phyloP scores from a whole-genome alignment of 2,797 vertebrate genomes.

The Pelobates cultripes region DNA sequence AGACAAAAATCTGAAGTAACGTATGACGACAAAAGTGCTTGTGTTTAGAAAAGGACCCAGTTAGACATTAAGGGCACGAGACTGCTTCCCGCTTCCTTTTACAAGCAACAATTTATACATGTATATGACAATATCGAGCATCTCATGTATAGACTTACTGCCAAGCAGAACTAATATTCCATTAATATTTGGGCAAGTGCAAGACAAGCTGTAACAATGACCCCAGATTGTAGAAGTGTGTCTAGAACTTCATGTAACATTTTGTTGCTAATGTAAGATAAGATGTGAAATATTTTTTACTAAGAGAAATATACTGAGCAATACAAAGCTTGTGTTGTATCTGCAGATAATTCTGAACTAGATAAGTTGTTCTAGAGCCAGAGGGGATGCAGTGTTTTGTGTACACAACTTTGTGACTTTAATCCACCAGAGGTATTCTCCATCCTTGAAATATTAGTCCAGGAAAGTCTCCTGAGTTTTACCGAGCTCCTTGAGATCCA shows the following conservation, averaged over 20 bases:
- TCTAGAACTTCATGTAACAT: neutral
- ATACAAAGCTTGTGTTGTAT: neutral
- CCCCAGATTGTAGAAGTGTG: neutral
- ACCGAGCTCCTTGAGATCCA: no score
- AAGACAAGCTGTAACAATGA: neutral
- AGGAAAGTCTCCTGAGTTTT: no score
- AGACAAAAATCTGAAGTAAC: constrained; percentile 90
- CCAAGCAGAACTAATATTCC: neutral
- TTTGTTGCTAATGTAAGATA: neutral
- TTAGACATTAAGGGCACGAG: neutral
- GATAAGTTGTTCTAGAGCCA: no score
- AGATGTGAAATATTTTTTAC: neutral
- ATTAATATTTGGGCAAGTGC: neutral
- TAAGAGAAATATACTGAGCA: neutral
- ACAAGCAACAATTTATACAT: no score
- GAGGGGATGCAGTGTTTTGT: no score
- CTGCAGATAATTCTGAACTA: neutral
- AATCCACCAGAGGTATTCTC: no score
- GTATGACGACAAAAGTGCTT: neutral
- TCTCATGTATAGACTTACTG: neutral
- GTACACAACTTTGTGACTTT: no score
- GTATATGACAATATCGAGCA: no score
- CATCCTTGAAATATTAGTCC: no score
- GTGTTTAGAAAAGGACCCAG: neutral
- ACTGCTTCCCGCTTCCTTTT: no score